Evolutionary conservation across 1,140 invertebrate genomes (phyloP).

Genomic region (Dinothrombium tinctorium): DNA sequence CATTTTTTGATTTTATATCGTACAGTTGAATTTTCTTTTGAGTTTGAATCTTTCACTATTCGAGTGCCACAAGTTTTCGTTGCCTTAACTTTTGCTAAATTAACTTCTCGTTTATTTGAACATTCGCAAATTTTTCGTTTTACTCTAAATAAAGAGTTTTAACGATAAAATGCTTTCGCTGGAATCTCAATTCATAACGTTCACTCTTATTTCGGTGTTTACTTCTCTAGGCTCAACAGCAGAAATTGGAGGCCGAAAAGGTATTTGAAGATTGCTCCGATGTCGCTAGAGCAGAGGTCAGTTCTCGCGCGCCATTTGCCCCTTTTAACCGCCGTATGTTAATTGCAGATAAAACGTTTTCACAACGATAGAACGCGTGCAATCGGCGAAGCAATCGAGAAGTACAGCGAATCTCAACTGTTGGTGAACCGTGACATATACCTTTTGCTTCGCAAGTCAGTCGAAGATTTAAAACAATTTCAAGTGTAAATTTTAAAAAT

Average conservation of each 20-base stretch:
- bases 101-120: background rate
- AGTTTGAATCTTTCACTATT: no score
- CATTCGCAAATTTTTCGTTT: background rate
- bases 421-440: background rate
- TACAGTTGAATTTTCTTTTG: no score
- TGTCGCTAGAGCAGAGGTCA: background rate
- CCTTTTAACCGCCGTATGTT: background rate
- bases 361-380: background rate
- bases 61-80: background rate
- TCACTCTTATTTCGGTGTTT: no score
- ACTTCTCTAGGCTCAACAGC: background rate
- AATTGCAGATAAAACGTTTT: background rate
- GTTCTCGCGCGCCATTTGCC: background rate
- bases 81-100: background rate
- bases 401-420: slow-evolving; percentile 1
- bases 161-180: no score
- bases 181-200: no score
- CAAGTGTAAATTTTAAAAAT: no score
- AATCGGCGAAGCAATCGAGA: background rate
- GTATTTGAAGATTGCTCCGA: slow-evolving; percentile 1
- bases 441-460: background rate
- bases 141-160: no score
- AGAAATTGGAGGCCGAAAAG: background rate
- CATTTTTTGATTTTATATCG: no score
- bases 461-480: background rate